These are phyloP conservation scores for Orientallactaga bullata DNA, from an alignment of 2,113 vertebrate species.

Conservation along the genomic window DNA sequence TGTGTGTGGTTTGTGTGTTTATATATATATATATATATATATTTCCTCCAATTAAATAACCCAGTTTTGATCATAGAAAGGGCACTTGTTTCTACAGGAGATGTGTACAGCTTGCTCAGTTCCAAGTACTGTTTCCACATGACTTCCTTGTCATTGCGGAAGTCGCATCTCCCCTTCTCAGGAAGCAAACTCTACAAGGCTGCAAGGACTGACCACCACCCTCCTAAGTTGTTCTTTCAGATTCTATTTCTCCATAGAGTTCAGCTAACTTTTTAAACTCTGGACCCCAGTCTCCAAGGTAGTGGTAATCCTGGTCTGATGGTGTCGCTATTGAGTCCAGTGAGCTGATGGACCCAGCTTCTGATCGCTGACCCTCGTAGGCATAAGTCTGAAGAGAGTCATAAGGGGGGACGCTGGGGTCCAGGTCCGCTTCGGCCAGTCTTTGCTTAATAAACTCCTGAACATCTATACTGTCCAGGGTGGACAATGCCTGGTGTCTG, in stretches of 20 bases:
- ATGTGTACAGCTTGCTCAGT: conserved; percentile 88
- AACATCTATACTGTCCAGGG: conserved; percentile 91
- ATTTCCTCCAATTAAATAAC: conserved; percentile 88
- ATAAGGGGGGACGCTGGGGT: conserved; percentile 95
- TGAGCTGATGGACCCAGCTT: conserved; percentile 95
- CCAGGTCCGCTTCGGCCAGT: conserved; percentile 95
- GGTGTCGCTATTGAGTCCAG: conserved; percentile 93
- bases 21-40: conserved; percentile 86
- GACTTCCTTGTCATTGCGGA: conserved; percentile 81
- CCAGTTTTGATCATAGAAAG: conserved; percentile 91
- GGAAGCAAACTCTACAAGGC: conserved; percentile 84
- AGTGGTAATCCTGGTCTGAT: conserved; percentile 93
- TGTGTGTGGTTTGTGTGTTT: conserved; percentile 73
- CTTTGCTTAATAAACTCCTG: conserved; percentile 94
- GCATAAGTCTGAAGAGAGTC: conserved; percentile 99
- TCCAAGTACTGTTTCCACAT: conserved; percentile 84
- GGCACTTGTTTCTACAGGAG: conserved; percentile 92
- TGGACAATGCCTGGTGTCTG: conserved; percentile 85
- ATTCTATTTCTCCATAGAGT: conserved; percentile 95
- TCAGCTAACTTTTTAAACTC: conserved; percentile 97
- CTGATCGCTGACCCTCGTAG: conserved; percentile 96
- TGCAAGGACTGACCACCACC: conserved; percentile 1
- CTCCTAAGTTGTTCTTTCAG: conserved; percentile 90
- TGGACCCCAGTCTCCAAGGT: conserved; percentile 95
- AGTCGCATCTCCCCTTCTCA: conserved; percentile 78